Evolutionary conservation across 2,113 vertebrate species (phyloP), one percentile per base, ranked within the genome.

Genomic region (Tragulus kanchil): DNA sequence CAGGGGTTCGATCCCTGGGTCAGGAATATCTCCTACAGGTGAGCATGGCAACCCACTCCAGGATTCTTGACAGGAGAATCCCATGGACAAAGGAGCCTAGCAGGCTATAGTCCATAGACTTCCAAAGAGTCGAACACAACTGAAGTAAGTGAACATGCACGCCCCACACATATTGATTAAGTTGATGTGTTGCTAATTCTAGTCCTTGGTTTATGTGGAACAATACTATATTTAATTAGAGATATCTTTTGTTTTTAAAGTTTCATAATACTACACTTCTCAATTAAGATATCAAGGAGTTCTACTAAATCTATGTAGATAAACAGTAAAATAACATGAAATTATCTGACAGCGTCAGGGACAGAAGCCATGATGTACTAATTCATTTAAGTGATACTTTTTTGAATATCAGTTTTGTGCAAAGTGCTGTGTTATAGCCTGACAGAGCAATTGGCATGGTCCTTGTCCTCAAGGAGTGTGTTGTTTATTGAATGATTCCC

Each of bases 311-410:
- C 36, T 36, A 36, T 36, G 36, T 36, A 36, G 36, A 36, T 36
- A 54, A 90, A 12, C 25, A 31, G 42, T 61, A 89, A 64, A 89
- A 54, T 71, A 92, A 62, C 48, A 54, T 73, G 8, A 83, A 86
- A 71, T 65, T 59, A 78, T 56, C 42, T 75, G 65, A 83, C 25
- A n/a, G 2, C 12, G 0, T 73, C 78, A 83, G 36, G 8, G 3
- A 4, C 21, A 69, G 25, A 42, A 77, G 21, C 50, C 12, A 26
- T 16, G 17, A 19, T 85, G 12, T 88, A 31, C 48, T 48, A 54
- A 81, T 69, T 96, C 28, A 67, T 85, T 95, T 93, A 90, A 48
- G 23, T 65, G 14, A 71, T 11, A 52, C 52, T 81, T 61, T 36
- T 36, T 36, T 36, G 36, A 58, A 59, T 52, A 4, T 36, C 26